Base-by-base conservation (phyloP, 2,113 vertebrate species). In the Baryphthengus martii region DNA sequence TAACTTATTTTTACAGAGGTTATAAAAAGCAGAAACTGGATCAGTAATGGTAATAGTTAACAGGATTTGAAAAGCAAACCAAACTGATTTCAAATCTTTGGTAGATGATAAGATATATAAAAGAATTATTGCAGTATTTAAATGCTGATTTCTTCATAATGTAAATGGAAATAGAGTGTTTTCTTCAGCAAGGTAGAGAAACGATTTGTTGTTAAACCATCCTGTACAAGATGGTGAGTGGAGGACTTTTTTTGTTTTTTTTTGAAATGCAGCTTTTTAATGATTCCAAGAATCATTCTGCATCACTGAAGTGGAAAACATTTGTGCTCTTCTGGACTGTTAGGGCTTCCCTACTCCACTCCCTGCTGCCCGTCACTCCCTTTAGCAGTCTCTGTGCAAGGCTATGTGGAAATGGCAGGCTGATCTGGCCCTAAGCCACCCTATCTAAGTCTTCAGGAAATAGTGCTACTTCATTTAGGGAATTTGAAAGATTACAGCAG, bases 21-120 rank as follows among this genome's bases (percentile, higher is more conserved):
- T 94, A 88, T 93, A 96, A 94, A 97, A 95, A 78, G 17, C 49
- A 96, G 92, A 91, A 96, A 56, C 62, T 90, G 97, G 62, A 93
- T 93, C 85, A 96, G 33, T 49, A 95, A 92, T 68, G 74, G 93
- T 92, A 97, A 53, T 83, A 67, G 77, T 58, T 92, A 85, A 85
- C 33, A 13, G 53, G 28, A 47, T 82, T 82, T 82, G 37, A 85
- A 71, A 82, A 88, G 37, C 63, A 95, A 78, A 90, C 62, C 68
- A 85, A 84, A 55, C 13, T 84, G 37, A 95, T 70, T 72, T 95
- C n/a, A 90, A 87, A 88, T 76, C 40, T 92, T 81, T 44, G 19
- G 71, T 77, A 96, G 90, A 90, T 0, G 5, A 72, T 55, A 44
- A 11, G 26, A 47, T 84, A 76, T 33, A 68, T 3, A 47, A 79